Evolutionary conservation across 2,113 vertebrate genomes (phyloP), one percentile per base, ranked within the genome.

Genomic region (Octodon degus): DNA sequence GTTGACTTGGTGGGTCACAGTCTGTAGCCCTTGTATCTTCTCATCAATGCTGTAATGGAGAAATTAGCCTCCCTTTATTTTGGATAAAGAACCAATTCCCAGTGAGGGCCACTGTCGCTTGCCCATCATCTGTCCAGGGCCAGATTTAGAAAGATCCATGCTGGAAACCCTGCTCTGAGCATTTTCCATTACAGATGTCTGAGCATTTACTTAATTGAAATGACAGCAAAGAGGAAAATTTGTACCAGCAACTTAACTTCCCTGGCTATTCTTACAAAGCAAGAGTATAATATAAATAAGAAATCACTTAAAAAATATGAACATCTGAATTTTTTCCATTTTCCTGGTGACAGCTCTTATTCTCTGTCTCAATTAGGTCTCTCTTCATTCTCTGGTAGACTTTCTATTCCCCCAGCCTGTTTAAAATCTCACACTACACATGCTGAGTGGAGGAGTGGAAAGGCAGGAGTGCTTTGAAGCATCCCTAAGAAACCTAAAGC

Each of bases 221-320:
- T 96, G 96, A 97, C 97, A 96, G 92, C 93, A 96, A n/a, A 94
- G 79, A 83, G 97, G 95, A 97, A 96, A 97, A 96, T 95, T 76
- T 72, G 67, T 89, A 90, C 77, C 72, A 95, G 91, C 92, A 95
- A 89, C 96, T 98, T 96, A 85, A 97, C 96, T 98, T 97, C 97
- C 92, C 92, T 97, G 97, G 97, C 94, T 96, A 58, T 93, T 92
- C 67, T 94, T 96, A 86, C 96, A 89, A 97, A 94, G 92, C 72
- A 86, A 70, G 92, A 32, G 25, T 74, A 68, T 94, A 90, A 97
- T 93, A 96, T 96, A 89, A 95, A 93, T 30, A 95, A 96, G 93
- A 97, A 94, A 95, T 93, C 87, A 94, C 93, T 94, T 47, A 24
- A 55, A 86, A 90, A 91, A 62, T 87, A 90, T 25, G 81, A 93